Evolutionary conservation across 2,888 invertebrate genomes (phyloP).

Genomic region (Tinea semifulvella): DNA sequence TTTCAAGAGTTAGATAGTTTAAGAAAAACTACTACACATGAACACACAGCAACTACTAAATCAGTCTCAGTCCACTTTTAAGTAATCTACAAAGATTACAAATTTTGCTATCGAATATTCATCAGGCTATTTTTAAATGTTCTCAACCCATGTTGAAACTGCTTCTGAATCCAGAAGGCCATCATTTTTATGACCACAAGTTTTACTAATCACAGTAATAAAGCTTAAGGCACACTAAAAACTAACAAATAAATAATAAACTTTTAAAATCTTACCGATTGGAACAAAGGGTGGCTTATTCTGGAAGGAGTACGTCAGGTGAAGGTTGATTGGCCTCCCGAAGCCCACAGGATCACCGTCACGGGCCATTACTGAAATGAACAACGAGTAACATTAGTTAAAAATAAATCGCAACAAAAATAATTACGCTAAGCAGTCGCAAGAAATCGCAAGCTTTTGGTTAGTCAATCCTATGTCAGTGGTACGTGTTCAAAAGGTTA

Average conservation of each 20-base stretch:
- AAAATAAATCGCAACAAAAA: not conserved
- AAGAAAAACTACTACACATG: too few relatives aligned
- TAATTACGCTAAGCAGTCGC: slow-evolving; percentile 4
- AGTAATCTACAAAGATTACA: too few relatives aligned
- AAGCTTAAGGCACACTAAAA: too few relatives aligned
- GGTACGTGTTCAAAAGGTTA: not conserved
- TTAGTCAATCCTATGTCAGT: not conserved
- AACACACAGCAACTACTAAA: too few relatives aligned
- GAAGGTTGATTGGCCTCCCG: slow-evolving; percentile 87
- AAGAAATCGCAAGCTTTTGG: slow-evolving; percentile 9
- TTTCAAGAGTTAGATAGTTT: slow-evolving; percentile 1
- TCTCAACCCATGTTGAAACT: too few relatives aligned
- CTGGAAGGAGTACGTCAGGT: slow-evolving; percentile 89
- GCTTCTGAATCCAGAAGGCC: too few relatives aligned
- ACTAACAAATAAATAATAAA: too few relatives aligned
- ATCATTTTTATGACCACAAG: too few relatives aligned
- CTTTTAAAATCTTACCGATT: slow-evolving; percentile 64
- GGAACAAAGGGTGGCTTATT: slow-evolving; percentile 77
- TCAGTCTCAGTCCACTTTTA: too few relatives aligned
- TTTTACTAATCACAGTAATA: too few relatives aligned
- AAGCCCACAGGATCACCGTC: slow-evolving; percentile 77
- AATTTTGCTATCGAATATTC: too few relatives aligned
- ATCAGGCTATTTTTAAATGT: too few relatives aligned
- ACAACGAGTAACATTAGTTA: slow-evolving; percentile 31
- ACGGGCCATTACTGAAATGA: slow-evolving; percentile 69